Conservation (phyloP, 2,113 vertebrate genomes). For the Pristiophorus japonicus region DNA sequence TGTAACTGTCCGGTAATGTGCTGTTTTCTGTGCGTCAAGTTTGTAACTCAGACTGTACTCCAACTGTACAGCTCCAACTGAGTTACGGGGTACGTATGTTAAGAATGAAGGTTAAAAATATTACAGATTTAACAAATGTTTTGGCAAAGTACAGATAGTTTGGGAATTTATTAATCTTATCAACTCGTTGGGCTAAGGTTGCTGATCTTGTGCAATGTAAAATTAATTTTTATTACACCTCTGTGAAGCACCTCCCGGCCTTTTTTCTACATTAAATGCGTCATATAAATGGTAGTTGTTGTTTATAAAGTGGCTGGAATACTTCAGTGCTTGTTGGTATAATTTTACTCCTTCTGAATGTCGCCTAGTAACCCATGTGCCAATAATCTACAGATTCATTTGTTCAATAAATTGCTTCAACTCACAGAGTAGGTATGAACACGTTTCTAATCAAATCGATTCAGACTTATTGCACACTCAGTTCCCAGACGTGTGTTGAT, state of each 20-base stretch:
- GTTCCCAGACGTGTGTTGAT: neutral
- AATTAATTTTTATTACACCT: neutral
- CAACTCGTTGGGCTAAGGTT: neutral
- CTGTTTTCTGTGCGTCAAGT: neutral
- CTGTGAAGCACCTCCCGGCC: neutral
- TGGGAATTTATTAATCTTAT: neutral
- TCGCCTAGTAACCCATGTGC: neutral
- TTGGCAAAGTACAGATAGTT: neutral
- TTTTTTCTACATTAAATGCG: neutral
- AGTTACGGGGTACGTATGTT: neutral
- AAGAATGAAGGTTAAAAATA: neutral
- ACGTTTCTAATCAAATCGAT: neutral
- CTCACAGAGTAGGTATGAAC: neutral
- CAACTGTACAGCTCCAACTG: neutral
- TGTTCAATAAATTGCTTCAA: neutral
- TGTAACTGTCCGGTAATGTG: neutral
- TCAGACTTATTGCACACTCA: neutral
- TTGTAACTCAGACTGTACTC: neutral
- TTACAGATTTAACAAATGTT: neutral
- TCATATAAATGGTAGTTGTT: neutral
- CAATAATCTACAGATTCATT: neutral
- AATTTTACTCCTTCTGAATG: neutral
- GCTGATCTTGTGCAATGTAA: neutral
- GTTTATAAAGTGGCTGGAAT: neutral
- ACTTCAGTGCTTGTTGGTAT: neutral